Percentiles rank a stretch among this genome's conserved stretches.
Conservation (phyloP, 2,797 vertebrate species). For the Myotis myotis region DNA sequence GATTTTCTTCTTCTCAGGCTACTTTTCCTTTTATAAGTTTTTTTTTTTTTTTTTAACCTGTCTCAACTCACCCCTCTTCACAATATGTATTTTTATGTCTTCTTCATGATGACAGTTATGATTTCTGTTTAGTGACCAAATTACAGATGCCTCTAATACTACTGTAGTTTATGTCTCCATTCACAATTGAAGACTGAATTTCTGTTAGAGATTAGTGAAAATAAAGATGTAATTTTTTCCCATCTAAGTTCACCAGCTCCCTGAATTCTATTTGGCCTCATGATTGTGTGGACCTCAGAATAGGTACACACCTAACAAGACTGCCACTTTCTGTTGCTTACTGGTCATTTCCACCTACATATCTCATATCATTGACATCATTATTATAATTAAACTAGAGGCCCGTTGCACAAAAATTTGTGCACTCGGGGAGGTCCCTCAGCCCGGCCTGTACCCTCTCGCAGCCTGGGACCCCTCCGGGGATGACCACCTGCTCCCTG, state of each 20-base stretch:
- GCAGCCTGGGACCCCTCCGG: too few species aligned
- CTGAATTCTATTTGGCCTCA: not conserved
- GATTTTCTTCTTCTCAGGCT: not conserved
- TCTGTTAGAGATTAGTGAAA: not conserved
- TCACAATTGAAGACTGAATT: conserved; percentile 2
- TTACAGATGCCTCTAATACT: not conserved
- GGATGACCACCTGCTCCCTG: too few species aligned
- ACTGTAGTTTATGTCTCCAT: not conserved
- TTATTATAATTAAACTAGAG: not conserved
- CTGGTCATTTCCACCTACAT: not conserved
- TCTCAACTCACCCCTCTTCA: not conserved
- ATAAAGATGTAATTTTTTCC: not conserved
- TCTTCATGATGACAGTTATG: conserved; percentile 2
- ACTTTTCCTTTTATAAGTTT: not conserved
- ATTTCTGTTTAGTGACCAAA: not conserved
- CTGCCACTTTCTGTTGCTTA: not conserved
- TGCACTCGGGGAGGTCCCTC: too few species aligned
- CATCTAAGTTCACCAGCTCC: not conserved
- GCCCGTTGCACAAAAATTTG: too few species aligned
- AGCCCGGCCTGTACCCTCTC: too few species aligned
- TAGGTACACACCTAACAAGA: not conserved
- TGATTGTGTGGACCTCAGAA: not conserved
- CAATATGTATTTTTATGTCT: not conserved
- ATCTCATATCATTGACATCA: not conserved
- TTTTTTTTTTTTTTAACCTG: not conserved